Evolutionary conservation across 2,888 invertebrate genomes (phyloP), one percentile per base, ranked within the genome.

Genomic region (Watsonalla binaria): DNA sequence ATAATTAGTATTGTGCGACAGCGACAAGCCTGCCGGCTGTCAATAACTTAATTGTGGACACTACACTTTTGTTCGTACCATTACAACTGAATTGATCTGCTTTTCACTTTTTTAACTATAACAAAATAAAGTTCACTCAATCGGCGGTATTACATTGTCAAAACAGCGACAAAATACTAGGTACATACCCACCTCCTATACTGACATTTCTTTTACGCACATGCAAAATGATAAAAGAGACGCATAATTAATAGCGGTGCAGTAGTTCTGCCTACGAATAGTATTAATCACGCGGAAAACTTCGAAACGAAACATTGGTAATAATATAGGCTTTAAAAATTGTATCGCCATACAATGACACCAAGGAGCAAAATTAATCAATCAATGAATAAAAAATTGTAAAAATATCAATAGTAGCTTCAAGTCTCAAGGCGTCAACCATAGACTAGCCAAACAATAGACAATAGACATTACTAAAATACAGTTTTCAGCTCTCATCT

Each of bases 21-120:
- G 78, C 73, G 86, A 87, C 86, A 66, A 87, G 86, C 86, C 87
- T 70, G 77, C 87, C 89, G 90, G 89, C 88, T 87, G 89, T 86
- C 88, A 84, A 81, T 78, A 68, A 71, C 72, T 76, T 74, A 65
- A 72, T 73, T 76, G 72, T 78, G 72, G 73, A 74, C 77, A 80
- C 76, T 74, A 71, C 74, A 80, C 78, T 79, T 76, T 76, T 78
- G 77, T 84, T 80, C 83, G 80, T 78, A 76, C 77, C 85, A 88
- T 88, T 77, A 84, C 87, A 79, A 68, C 70, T 59, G 64, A 57
- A 73, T 74, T 74, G 60, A 65, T 73, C 58, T 60, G 65, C 62
- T 63, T 59, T 60, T 65, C 65, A 66, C 59, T 54, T 61, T 61
- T 52, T 55, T 60, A 45, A 54, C 61, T 54, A 57, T 56, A 65